phyloP scores from a whole-genome alignment of 2,888 invertebrate genomes.

The Ceratothoa steindachneri region DNA sequence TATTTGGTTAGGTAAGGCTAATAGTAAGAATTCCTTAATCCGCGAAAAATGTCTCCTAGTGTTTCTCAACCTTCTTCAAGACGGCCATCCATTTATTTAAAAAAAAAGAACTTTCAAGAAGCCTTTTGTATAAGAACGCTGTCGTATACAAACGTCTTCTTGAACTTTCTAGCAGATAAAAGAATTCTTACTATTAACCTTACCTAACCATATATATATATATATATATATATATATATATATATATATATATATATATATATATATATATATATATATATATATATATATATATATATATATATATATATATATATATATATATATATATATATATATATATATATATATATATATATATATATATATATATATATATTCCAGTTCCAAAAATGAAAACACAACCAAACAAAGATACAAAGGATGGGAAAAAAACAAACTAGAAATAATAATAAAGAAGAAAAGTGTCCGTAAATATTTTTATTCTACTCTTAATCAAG shows the following conservation, averaged over 20 bases:
- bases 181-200: too few relatives aligned
- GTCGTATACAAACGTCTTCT: too few relatives aligned
- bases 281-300: background rate
- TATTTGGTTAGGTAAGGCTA: too few relatives aligned
- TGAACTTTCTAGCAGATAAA: too few relatives aligned
- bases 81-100: too few relatives aligned
- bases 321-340: background rate
- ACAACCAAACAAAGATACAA: too few relatives aligned
- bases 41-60: too few relatives aligned
- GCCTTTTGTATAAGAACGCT: too few relatives aligned
- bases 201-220: background rate
- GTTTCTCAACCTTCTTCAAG: too few relatives aligned
- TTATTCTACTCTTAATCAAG: background rate
- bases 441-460: background rate
- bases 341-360: background rate
- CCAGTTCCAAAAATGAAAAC: too few relatives aligned
- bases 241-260: constrained; percentile 12
- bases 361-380: background rate
- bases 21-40: too few relatives aligned
- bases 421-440: background rate
- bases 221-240: constrained; percentile 12
- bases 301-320: background rate
- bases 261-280: background rate
- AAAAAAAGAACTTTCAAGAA: too few relatives aligned
- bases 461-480: background rate